Evolutionary conservation across 2,888 invertebrate species (phyloP), one percentile per base, ranked within the genome.

Genomic region (Corbicula japonica): DNA sequence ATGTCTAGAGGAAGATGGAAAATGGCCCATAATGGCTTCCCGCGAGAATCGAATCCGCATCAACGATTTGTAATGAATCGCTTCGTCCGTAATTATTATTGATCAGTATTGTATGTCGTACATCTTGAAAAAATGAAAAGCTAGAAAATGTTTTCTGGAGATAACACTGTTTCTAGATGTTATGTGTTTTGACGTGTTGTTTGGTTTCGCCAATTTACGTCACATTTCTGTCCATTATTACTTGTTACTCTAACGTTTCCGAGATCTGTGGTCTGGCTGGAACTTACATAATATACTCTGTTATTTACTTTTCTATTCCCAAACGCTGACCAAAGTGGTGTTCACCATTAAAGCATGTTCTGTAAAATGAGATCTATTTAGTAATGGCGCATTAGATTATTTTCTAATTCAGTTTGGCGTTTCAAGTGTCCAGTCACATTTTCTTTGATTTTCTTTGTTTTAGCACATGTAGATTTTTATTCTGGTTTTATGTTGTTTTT

Each of bases 51-150:
- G 72, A 73, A 71, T 58, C 66, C 69, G 71, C 80, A 71, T 83
- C 83, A 77, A 80, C 80, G 77, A 80, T 77, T 76, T 73, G 83
- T 83, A 80, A 83, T 80, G 83, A 83, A 83, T 83, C 83, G 80
- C 69, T 83, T 77, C 61, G 52, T 54, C 73, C 52, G 46, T 77
- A 75, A 83, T 83, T 76, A 65, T 41, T 73, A 83, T 83, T 69
- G 79, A 83, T 71, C 69, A 50, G 71, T 66, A 66, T 66, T 52
- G 66, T 66, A 35, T 66, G 66, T 54, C 66, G 54, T 66, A 66
- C 38, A 66, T 66, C 52, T 66, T 66, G 66, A 66, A 66, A 66
- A 66, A 66, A 54, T 52, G 54, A 66, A 66, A 54, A 54, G 38
- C 54, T 52, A 54, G 66, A 41, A 52, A 66, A 41, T n/a, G 54